Evolutionary conservation across 1,140 invertebrate genomes (phyloP).

Genomic region (Bombyx mandarina): DNA sequence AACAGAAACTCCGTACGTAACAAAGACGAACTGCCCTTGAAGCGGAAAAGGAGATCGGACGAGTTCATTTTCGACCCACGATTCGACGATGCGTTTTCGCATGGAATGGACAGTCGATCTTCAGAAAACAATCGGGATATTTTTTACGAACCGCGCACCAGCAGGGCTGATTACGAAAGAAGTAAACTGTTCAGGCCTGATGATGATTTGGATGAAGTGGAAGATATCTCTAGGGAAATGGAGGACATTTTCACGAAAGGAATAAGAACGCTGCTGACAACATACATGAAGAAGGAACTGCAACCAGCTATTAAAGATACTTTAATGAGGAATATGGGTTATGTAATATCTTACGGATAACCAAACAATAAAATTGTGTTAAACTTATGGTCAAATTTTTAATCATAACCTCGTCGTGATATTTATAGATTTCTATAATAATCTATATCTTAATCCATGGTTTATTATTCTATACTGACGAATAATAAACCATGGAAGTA

Average conservation of each 20-base stretch:
- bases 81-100: conserved; percentile 23
- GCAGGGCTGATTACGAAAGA: conserved; percentile 51
- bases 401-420: no score
- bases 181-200: conserved; percentile 62
- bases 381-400: no score
- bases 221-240: conserved; percentile 82
- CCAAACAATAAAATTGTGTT: background rate
- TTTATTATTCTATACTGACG: no score
- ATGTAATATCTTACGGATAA: conserved; percentile 84
- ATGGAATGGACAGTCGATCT: conserved; percentile 49
- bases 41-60: conserved; percentile 46
- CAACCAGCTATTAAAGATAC: conserved; percentile 88
- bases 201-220: conserved; percentile 67
- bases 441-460: no score
- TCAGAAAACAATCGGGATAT: conserved; percentile 53
- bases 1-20: conserved; percentile 57
- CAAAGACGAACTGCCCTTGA: conserved; percentile 56
- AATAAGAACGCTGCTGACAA: conserved; percentile 82
- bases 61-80: conserved; percentile 52
- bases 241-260: conserved; percentile 86
- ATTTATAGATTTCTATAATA: no score
- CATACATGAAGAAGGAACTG: conserved; percentile 85
- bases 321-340: conserved; percentile 87
- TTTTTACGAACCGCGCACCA: conserved; percentile 39
- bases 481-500: no score